A percentile compares a stretch with the other conserved stretches of the same genome.
phyloP scores from a whole-genome alignment of 2,888 invertebrate genomes.

The Lucinisca nassula region DNA sequence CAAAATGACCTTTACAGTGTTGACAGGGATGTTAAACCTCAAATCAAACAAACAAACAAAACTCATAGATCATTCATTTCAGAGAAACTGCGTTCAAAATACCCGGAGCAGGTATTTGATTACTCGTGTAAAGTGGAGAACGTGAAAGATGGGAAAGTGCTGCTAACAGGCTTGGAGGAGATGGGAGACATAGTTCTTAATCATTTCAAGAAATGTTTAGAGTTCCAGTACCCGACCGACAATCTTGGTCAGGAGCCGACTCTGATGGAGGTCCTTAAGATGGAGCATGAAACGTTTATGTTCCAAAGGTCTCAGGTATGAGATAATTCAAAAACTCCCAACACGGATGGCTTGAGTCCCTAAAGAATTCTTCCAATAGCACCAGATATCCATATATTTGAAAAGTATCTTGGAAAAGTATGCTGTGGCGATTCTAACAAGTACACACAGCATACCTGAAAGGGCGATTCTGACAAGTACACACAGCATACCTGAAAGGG shows the following conservation, averaged over 20 bases:
- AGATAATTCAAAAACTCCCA: too few species aligned
- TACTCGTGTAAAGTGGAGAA: constrained; percentile 57
- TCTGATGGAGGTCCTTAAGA: constrained; percentile 50
- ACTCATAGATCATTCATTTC: constrained; percentile 3
- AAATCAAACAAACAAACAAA: too few species aligned
- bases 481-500: too few species aligned
- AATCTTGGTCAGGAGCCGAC: constrained; percentile 55
- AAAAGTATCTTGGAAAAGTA: too few species aligned
- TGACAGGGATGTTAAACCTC: too few species aligned
- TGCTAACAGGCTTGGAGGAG: constrained; percentile 66
- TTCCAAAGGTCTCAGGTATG: constrained; percentile 72
- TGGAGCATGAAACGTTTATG: constrained; percentile 76
- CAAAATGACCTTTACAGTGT: too few species aligned
- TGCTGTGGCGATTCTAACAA: too few species aligned
- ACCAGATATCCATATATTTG: too few species aligned
- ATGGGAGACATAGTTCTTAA: constrained; percentile 68
- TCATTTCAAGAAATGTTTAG: constrained; percentile 67
- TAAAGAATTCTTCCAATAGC: too few species aligned
- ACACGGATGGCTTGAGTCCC: too few species aligned
- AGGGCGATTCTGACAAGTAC: too few species aligned
- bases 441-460: too few species aligned
- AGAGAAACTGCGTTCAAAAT: constrained; percentile 57
- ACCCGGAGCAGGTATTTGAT: constrained; percentile 34
- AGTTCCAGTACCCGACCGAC: constrained; percentile 69
- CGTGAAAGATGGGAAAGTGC: constrained; percentile 23